Evolutionary conservation across 2,113 vertebrate genomes (phyloP).

Genomic region (Tychaedon coryphoeus): DNA sequence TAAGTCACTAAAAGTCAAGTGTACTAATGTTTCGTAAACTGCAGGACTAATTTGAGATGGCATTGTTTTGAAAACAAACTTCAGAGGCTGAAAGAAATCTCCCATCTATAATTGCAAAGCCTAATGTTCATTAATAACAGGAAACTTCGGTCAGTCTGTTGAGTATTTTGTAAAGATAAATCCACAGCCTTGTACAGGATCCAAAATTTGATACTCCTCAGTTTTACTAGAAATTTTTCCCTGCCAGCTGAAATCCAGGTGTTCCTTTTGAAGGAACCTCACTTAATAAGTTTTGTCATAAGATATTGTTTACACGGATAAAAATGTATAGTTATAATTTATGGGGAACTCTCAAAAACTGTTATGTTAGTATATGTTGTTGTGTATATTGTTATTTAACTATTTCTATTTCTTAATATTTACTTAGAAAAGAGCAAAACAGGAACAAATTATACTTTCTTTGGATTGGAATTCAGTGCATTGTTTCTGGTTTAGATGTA

Average conservation of each 20-base stretch:
- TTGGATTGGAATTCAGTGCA: not conserved
- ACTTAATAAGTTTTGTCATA: not conserved
- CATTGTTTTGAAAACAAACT: not conserved
- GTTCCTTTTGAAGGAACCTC: not conserved
- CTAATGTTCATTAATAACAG: not conserved
- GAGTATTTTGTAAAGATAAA: not conserved
- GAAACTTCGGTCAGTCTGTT: not conserved
- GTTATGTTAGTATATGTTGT: not conserved
- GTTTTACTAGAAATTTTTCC: not conserved
- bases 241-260: not conserved
- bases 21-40: not conserved
- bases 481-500: not conserved
- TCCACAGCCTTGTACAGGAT: not conserved
- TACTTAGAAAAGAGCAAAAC: not conserved
- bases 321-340: not conserved
- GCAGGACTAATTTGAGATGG: not conserved
- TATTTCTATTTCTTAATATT: not conserved
- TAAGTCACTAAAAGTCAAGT: not conserved
- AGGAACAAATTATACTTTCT: not conserved
- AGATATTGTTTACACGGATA: not conserved
- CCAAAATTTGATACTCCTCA: not conserved
- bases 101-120: not conserved
- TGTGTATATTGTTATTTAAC: not conserved
- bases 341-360: not conserved
- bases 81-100: not conserved